Evolutionary conservation across 1,140 invertebrate species (phyloP).

Genomic region (Lasioglossum baleicum): DNA sequence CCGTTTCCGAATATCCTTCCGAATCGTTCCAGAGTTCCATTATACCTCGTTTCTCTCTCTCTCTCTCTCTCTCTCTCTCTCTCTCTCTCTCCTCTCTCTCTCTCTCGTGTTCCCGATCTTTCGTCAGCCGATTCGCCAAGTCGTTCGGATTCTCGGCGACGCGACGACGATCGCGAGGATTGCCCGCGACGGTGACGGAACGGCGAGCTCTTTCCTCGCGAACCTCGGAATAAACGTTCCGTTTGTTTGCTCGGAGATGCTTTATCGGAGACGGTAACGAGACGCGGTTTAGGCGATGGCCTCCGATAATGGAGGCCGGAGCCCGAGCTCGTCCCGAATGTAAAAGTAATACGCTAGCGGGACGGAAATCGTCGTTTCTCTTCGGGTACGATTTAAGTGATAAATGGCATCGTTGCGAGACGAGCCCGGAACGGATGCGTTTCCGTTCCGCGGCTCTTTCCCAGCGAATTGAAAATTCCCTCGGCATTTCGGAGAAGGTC

Average conservation of each 20-base stretch:
- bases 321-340: conserved; percentile 19
- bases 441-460: conserved; percentile 11
- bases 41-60: no score
- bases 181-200: conserved; percentile 22
- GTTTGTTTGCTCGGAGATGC: conserved; percentile 15
- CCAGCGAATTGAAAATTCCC: conserved; percentile 18
- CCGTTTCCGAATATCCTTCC: no score
- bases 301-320: conserved; percentile 20
- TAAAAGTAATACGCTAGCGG: conserved; percentile 38
- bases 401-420: conserved; percentile 39
- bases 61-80: no score
- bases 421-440: conserved; percentile 34
- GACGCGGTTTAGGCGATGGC: conserved; percentile 27
- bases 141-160: no score
- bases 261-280: conserved; percentile 44
- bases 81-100: no score
- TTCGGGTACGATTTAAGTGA: conserved; percentile 35
- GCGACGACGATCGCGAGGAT: no score
- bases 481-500: no score
- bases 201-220: neutral
- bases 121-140: no score
- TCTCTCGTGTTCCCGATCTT: no score
- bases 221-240: conserved; percentile 22
- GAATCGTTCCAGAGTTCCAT: no score
- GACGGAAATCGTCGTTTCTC: conserved; percentile 47